These are phyloP conservation scores for Trichogramma pretiosum DNA, from an alignment of 1,140 invertebrate species.

Conservation along the genomic window DNA sequence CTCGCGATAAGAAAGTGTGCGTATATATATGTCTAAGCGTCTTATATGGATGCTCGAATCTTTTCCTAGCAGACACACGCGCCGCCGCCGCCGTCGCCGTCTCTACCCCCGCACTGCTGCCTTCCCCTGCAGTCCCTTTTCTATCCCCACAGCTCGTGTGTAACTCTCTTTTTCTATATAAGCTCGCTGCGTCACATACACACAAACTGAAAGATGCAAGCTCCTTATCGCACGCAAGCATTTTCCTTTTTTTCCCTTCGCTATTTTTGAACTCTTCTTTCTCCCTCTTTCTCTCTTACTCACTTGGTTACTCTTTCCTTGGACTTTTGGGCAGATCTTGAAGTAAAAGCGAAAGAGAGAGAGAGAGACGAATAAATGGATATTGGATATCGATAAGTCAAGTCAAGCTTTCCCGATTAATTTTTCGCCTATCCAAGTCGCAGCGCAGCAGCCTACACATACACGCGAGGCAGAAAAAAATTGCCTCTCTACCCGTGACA, in stretches of 20 bases:
- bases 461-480: slow-evolving; percentile 6
- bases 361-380: slow-evolving; percentile 18
- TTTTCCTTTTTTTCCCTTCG: neutral
- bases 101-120: neutral
- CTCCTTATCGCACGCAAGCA: slow-evolving; percentile 8
- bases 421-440: slow-evolving; percentile 11
- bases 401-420: slow-evolving; percentile 16
- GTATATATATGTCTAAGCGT: no score
- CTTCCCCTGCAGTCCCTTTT: neutral
- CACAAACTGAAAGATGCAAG: no score
- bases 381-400: slow-evolving; percentile 21
- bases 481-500: slow-evolving; percentile 4
- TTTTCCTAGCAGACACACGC: slow-evolving; percentile 27
- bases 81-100: slow-evolving; percentile 18
- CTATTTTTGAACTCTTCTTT: neutral
- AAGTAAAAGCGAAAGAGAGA: no score
- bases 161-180: neutral
- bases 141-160: neutral
- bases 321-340: neutral
- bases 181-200: no score
- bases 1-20: slow-evolving; percentile 36
- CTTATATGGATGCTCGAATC: slow-evolving; percentile 28
- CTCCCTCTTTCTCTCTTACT: neutral
- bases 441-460: neutral
- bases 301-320: slow-evolving; percentile 1